Evolutionary conservation across 37 sponge, comb jelly and placozoan species (phyloP).

Genomic region (Spongilla lacustris): DNA sequence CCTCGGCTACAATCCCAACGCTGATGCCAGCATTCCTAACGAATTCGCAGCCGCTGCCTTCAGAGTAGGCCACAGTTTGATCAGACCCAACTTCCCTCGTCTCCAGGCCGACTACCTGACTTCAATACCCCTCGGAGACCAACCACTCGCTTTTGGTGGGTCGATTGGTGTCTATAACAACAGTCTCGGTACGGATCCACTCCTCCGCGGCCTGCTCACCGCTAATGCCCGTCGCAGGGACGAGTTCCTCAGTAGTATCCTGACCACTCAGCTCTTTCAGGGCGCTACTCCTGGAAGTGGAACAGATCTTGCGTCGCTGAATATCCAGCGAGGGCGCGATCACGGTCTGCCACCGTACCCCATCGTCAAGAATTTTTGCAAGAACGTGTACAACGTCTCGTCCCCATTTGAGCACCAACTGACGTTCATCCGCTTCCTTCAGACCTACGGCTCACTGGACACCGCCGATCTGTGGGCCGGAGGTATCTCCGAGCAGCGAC

Average conservation of each 20-base stretch:
- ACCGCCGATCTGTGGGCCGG: constrained; percentile 79
- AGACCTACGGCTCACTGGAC: constrained; percentile 58
- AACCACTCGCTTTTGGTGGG: constrained; percentile 46
- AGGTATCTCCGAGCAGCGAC: constrained; percentile 74
- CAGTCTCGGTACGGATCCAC: constrained; percentile 74
- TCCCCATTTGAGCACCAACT: constrained; percentile 33
- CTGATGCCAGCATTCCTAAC: constrained; percentile 71
- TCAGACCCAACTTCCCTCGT: constrained; percentile 70
- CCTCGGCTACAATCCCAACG: constrained; percentile 58
- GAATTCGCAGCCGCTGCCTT: constrained; percentile 89
- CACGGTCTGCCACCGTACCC: constrained; percentile 87
- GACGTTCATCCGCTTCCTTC: constrained; percentile 36
- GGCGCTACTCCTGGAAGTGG: constrained; percentile 9
- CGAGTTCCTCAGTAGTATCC: constrained; percentile 68
- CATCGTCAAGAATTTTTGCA: constrained; percentile 74
- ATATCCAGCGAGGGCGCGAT: constrained; percentile 90
- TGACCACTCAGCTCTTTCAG: constrained; percentile 74
- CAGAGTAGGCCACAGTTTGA: constrained; percentile 84
- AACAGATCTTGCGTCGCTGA: constrained; percentile 85
- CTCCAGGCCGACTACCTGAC: constrained; percentile 44
- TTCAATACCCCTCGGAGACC: constrained; percentile 46
- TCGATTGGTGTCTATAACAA: constrained; percentile 6
- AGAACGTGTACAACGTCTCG: not conserved
- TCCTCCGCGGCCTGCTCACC: constrained; percentile 72
- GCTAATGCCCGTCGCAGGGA: constrained; percentile 60